Evolutionary conservation across 1,140 invertebrate species (phyloP), one percentile per base, ranked within the genome.

Genomic region (Steinernema feltiae): DNA sequence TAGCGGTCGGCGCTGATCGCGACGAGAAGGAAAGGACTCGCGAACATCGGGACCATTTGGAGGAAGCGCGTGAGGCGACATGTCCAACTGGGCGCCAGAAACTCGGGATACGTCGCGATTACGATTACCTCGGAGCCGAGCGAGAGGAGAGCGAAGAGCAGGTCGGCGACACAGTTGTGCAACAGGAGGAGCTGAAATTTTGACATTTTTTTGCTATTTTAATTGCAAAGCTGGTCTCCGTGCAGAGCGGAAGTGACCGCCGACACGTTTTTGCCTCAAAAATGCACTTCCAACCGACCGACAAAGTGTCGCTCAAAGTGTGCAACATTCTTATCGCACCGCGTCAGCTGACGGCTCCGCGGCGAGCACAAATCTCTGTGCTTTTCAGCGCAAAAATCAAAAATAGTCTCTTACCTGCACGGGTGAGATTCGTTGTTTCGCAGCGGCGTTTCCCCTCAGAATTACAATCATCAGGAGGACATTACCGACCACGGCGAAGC

Each of bases 101-200:
- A 88, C 27, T 81, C 24, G 0, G 83, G 81, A 48, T 81, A 77
- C 0, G 76, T 78, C 18, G 30, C 15, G 35, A 84, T 80, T 1
- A 85, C 83, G 29, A 85, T 74, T 31, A 88, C 78, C 79, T 89
- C 87, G 12, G 88, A 87, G 30, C 88, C 81, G 41, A 88, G 80
- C 71, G 88, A 87, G 29, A 88, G 84, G 70, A 88, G 78, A 3
- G 87, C 88, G 30, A 88, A 88, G 30, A 88, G 80, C 15, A 88
- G 78, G 76, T 88, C 88, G 15, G 88, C 87, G 31, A 87, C 80
- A 70, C 87, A 87, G n/a, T 88, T 82, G 74, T 89, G 87, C 70
- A 88, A 78, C 24, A 84, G 76, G 17, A 84, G 76, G 32, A 84
- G 72, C 83, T 84, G 76, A 72, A 83, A 79, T 69, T 21, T 31